Evolutionary conservation across 2,888 invertebrate genomes (phyloP).

Genomic region (Hyppa rectilinea): DNA sequence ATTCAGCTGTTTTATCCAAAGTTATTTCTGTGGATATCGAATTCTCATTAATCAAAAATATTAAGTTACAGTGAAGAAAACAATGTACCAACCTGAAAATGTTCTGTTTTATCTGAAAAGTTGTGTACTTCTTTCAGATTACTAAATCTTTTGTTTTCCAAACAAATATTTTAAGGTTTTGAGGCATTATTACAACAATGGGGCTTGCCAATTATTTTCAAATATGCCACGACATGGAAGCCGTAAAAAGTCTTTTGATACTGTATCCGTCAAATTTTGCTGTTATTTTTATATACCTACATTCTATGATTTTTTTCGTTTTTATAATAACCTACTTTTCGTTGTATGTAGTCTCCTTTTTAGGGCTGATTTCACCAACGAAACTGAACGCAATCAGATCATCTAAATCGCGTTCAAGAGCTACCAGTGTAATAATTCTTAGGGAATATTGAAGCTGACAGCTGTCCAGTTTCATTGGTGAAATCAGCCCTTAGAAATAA

Average conservation of each 20-base stretch:
- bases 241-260: constrained; percentile 48
- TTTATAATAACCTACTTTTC: not conserved
- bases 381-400: too few relatives aligned
- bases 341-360: too few relatives aligned
- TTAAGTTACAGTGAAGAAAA: constrained; percentile 28
- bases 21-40: constrained; percentile 19
- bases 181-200: constrained; percentile 30
- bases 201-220: constrained; percentile 41
- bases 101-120: constrained; percentile 10
- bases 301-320: not conserved
- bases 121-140: constrained; percentile 21
- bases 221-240: constrained; percentile 40
- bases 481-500: too few relatives aligned
- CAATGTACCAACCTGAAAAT: constrained; percentile 11
- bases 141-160: constrained; percentile 40
- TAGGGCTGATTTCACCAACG: too few relatives aligned
- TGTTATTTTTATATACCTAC: not conserved
- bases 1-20: not conserved
- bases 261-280: constrained; percentile 21
- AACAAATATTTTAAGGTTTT: constrained; percentile 30
- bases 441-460: too few relatives aligned
- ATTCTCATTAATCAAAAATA: constrained; percentile 28
- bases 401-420: too few relatives aligned
- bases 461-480: too few relatives aligned
- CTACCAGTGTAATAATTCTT: too few relatives aligned